phyloP scores from a whole-genome alignment of 2,888 invertebrate genomes.

The Drosophila greeni region DNA sequence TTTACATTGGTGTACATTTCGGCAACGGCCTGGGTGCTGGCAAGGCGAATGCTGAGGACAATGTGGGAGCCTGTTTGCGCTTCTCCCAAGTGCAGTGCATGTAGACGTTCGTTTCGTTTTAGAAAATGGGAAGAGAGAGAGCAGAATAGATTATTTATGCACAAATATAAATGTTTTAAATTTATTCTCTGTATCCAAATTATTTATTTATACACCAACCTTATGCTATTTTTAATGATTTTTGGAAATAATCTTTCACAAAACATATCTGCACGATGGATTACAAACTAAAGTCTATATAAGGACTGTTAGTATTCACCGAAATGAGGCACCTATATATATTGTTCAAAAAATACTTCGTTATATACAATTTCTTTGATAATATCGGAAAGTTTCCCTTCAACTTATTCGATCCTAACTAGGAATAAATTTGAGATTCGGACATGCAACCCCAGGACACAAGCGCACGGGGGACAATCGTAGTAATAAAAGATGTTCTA shows the following conservation, averaged over 20 bases:
- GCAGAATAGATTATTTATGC: not conserved
- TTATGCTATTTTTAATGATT: not conserved
- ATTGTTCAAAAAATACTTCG: constrained; percentile 7
- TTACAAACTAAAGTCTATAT: constrained; percentile 4
- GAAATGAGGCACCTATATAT: not conserved
- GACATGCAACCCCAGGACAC: not conserved
- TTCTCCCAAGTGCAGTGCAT: constrained; percentile 86
- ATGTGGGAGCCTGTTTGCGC: constrained; percentile 88
- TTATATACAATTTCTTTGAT: constrained; percentile 13
- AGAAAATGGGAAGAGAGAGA: constrained; percentile 24
- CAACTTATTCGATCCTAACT: constrained; percentile 6
- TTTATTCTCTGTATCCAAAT: not conserved
- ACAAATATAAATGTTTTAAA: not conserved
- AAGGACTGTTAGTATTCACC: constrained; percentile 14
- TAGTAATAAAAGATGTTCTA: not conserved
- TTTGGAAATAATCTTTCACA: constrained; percentile 7
- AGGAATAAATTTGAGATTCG: not conserved
- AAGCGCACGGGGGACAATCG: not conserved
- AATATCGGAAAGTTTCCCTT: not conserved
- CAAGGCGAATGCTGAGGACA: constrained; percentile 88
- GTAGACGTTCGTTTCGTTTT: constrained; percentile 52
- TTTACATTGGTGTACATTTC: constrained; percentile 88
- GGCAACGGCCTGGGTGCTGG: constrained; percentile 83
- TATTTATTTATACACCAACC: not conserved
- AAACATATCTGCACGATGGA: not conserved